Evolutionary conservation across 1,140 invertebrate genomes (phyloP).

Genomic region (Dendrolimus kikuchii): DNA sequence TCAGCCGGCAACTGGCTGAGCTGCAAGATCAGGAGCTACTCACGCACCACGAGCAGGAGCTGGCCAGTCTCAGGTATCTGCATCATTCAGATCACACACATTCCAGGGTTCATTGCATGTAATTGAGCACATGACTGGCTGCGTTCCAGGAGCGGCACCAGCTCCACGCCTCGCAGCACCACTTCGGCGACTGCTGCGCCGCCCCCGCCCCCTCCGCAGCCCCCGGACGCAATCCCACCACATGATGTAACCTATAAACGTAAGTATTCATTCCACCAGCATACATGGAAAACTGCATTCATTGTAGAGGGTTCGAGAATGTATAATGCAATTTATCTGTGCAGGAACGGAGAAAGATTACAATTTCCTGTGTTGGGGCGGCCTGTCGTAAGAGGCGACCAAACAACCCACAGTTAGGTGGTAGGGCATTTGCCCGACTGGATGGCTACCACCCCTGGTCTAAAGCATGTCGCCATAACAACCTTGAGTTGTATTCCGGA

Average conservation of each 20-base stretch:
- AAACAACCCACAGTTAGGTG: too few species aligned
- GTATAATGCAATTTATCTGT: too few species aligned
- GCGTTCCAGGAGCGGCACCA: constrained; percentile 76
- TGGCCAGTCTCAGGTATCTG: constrained; percentile 80
- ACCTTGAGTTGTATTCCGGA: too few species aligned
- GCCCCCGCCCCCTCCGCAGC: constrained; percentile 11
- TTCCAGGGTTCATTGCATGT: constrained; percentile 65
- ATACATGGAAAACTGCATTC: too few species aligned
- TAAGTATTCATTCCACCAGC: not conserved
- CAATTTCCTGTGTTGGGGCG: too few species aligned
- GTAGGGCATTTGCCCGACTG: too few species aligned
- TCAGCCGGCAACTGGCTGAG: constrained; percentile 76
- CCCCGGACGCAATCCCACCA: constrained; percentile 14
- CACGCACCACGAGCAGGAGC: constrained; percentile 86
- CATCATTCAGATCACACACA: constrained; percentile 74
- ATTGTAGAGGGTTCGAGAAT: too few species aligned
- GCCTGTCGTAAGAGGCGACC: too few species aligned
- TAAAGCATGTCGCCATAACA: too few species aligned
- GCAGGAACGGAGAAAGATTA: too few species aligned
- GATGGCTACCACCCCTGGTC: too few species aligned
- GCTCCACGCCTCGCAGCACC: constrained; percentile 30
- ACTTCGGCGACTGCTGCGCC: constrained; percentile 7
- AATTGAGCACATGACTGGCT: not conserved
- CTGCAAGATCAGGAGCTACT: constrained; percentile 80
- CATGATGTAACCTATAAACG: constrained; percentile 3